Base-by-base conservation (phyloP, 2,113 vertebrate genomes). In the Rhinogobius similis region DNA sequence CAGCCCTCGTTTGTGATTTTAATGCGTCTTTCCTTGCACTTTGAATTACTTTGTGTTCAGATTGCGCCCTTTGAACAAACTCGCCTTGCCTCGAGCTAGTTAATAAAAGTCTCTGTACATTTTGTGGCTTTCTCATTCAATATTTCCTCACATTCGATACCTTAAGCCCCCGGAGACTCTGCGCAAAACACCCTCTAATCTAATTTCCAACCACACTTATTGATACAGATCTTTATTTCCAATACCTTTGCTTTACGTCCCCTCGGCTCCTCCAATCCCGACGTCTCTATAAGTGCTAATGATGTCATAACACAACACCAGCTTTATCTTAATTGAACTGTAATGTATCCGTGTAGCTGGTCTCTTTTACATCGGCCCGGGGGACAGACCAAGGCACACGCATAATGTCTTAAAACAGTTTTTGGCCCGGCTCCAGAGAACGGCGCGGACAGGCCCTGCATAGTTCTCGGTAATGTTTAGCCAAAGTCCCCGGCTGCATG, bases 391-490 rank as follows among this genome's bases (percentile, higher is more conserved):
- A 62, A 75, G 67, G 64, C 62, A 53, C 26, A 52, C 69, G 68
- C 50, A 72, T 16, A 76, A 68, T 44, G 50, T 73, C 79, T 79
- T 86, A 79, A 83, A 77, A 83, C 65, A 41, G 70, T 62, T 75
- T 71, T 62, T 83, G 84, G 81, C 53, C 13, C 5, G 8, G 11
- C 1, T 77, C 81, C 81, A 86, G 52, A 13, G 39, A 62, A 62
- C 65, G 58, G 53, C 59, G 69, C 52, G 75, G 79, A 85, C 58
- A 73, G 52, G 27, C 0, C 13, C 21, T 10, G 53, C 65, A 53
- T 80, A 32, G 26, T 81, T 72, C 39, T 24, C 62, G 10, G 41
- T 61, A 46, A 67, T 72, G 76, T 76, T 78, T 82, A 69, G 61
- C 55, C 58, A 79, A 46, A 44, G 70, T 76, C 77, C 70, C 24